Conservation (phyloP, 1,140 invertebrate species). For the Coelopa frigida region DNA sequence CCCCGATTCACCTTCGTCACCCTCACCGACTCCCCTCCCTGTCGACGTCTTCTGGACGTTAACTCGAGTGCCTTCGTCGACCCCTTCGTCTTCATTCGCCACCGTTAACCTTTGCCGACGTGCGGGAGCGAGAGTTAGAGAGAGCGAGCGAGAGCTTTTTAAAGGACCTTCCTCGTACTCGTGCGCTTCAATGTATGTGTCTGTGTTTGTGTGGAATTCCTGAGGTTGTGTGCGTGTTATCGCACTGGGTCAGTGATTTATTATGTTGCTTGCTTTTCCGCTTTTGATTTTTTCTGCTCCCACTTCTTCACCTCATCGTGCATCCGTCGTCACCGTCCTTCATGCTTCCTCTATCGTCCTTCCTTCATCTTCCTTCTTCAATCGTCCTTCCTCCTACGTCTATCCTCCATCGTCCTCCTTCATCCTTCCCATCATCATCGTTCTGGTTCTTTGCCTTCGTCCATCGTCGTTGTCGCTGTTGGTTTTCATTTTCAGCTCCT, state of each 20-base stretch:
- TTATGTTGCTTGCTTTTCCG: slow-evolving; percentile 2
- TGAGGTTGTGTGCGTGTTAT: too few relatives aligned
- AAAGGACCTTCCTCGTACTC: too few relatives aligned
- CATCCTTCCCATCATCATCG: slow-evolving; percentile 1
- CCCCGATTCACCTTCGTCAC: too few relatives aligned
- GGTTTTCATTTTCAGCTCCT: slow-evolving; percentile 1
- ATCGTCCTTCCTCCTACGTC: background rate
- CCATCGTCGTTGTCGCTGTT: slow-evolving; percentile 1
- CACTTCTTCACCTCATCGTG: background rate
- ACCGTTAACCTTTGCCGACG: background rate
- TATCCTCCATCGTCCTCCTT: background rate
- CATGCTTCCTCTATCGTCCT: background rate
- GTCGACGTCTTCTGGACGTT: too few relatives aligned
- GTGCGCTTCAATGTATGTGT: too few relatives aligned
- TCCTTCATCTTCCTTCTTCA: background rate
- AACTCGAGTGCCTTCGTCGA: background rate
- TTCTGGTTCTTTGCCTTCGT: slow-evolving; percentile 2
- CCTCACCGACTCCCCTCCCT: too few relatives aligned
- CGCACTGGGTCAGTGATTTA: slow-evolving; percentile 3
- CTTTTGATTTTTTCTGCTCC: slow-evolving; percentile 3
- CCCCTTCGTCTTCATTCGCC: slow-evolving; percentile 3
- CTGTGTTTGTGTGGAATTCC: too few relatives aligned
- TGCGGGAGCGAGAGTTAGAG: too few relatives aligned
- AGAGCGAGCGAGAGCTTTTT: too few relatives aligned
- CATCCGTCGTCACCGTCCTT: background rate